A percentile compares a stretch with the other conserved stretches of the same genome.
These are phyloP conservation scores for Epinephelus moara DNA, from an alignment of 2,113 vertebrate species.

Conservation along the genomic window DNA sequence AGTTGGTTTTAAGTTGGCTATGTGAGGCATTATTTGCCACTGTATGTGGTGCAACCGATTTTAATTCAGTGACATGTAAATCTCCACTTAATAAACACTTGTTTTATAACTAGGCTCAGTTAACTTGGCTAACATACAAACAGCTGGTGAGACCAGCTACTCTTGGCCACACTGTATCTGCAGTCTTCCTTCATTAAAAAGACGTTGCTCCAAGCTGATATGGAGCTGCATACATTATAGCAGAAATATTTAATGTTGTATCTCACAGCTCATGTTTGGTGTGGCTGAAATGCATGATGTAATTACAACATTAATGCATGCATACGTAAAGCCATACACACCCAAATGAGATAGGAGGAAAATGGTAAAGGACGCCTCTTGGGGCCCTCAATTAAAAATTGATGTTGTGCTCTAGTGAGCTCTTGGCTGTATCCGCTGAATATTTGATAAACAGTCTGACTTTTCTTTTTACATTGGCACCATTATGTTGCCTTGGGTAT, in stretches of 20 bases:
- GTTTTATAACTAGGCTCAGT: too few species aligned
- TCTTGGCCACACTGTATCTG: not conserved
- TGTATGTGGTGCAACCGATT: too few species aligned
- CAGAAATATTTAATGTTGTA: constrained; percentile 25
- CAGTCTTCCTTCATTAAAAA: constrained; percentile 4
- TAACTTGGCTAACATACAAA: too few species aligned
- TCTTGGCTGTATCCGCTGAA: constrained; percentile 65
- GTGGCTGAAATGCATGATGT: constrained; percentile 23
- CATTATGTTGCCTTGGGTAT: constrained; percentile 52
- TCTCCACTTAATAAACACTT: too few species aligned
- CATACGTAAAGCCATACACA: constrained; percentile 10
- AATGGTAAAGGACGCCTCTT: constrained; percentile 29
- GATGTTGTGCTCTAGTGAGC: constrained; percentile 51
- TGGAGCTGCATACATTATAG: constrained; percentile 22
- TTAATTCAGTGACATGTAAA: too few species aligned
- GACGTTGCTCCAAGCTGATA: not conserved
- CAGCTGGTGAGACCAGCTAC: not conserved
- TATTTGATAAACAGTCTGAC: constrained; percentile 75
- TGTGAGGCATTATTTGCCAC: too few species aligned
- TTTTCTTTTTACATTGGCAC: constrained; percentile 55
- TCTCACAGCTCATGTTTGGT: not conserved
- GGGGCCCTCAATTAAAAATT: constrained; percentile 65
- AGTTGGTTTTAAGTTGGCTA: too few species aligned
- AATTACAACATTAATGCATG: constrained; percentile 13
- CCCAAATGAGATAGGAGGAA: constrained; percentile 37